Evolutionary conservation across 2,888 invertebrate species (phyloP).

Genomic region (Nyleta sp.): DNA sequence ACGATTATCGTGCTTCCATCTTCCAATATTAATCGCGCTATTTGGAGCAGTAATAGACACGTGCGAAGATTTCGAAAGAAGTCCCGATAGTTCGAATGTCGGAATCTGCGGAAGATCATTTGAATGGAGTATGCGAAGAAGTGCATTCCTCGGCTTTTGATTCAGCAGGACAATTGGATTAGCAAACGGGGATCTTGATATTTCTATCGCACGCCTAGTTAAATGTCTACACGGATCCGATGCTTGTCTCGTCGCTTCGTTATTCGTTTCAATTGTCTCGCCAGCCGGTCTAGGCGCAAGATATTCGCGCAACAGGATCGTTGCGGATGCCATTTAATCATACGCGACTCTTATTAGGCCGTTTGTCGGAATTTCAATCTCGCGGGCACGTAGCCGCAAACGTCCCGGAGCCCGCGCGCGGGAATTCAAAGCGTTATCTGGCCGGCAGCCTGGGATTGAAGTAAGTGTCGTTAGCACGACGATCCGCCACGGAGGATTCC

Average conservation of each 20-base stretch:
- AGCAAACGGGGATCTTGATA: not conserved
- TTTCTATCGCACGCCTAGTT: not conserved
- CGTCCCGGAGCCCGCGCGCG: conserved; percentile 21
- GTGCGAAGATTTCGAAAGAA: no score
- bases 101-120: no score
- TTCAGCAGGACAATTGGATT: no score
- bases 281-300: not conserved
- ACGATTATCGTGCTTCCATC: no score
- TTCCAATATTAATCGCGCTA: no score
- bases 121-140: no score
- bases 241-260: conserved; percentile 6
- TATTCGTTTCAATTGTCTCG: conserved; percentile 19
- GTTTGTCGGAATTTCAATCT: conserved; percentile 58
- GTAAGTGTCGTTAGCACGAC: conserved; percentile 63
- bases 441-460: conserved; percentile 51
- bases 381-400: conserved; percentile 37
- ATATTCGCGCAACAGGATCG: conserved; percentile 6
- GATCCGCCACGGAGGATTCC: conserved; percentile 59
- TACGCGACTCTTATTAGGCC: conserved; percentile 50
- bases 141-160: no score
- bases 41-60: no score
- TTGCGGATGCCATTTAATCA: conserved; percentile 32
- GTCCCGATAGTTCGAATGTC: no score
- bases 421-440: conserved; percentile 62
- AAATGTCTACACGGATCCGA: conserved; percentile 1